A percentile compares a stretch with the other conserved stretches of the same genome.
These are phyloP conservation scores for Coptodon bakossiorum DNA, from an alignment of 2,113 vertebrate genomes.

Conservation along the genomic window DNA sequence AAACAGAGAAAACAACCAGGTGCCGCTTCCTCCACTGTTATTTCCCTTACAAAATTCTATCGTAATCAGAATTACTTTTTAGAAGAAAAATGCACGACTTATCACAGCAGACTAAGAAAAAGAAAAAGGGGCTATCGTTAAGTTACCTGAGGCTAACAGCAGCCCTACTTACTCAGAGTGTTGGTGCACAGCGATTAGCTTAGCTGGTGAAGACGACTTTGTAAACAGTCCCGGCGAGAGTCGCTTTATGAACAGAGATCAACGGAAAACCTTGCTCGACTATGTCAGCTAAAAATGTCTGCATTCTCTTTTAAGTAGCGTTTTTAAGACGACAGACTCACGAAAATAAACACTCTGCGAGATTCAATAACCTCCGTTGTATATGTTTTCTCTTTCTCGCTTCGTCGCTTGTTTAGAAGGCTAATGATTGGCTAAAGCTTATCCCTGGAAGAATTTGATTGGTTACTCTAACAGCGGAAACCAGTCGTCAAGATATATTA, in stretches of 20 bases:
- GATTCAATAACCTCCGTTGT: fast-evolving
- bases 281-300: neutral
- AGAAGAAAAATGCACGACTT: neutral
- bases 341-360: neutral
- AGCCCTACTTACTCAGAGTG: neutral
- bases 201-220: neutral
- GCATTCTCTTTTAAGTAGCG: neutral
- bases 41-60: neutral
- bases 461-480: neutral
- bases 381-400: neutral
- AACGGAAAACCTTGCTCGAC: neutral
- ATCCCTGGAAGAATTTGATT: neutral
- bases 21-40: neutral
- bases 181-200: neutral
- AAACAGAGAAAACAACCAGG: neutral
- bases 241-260: neutral
- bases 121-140: fast-evolving
- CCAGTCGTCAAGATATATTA: fast-evolving
- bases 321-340: neutral
- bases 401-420: neutral
- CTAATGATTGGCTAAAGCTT: neutral
- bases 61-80: neutral
- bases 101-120: neutral
- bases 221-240: neutral
- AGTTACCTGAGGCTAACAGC: neutral